Conservation (phyloP, 1,140 invertebrate species). For the Chionoecetes opilio region DNA sequence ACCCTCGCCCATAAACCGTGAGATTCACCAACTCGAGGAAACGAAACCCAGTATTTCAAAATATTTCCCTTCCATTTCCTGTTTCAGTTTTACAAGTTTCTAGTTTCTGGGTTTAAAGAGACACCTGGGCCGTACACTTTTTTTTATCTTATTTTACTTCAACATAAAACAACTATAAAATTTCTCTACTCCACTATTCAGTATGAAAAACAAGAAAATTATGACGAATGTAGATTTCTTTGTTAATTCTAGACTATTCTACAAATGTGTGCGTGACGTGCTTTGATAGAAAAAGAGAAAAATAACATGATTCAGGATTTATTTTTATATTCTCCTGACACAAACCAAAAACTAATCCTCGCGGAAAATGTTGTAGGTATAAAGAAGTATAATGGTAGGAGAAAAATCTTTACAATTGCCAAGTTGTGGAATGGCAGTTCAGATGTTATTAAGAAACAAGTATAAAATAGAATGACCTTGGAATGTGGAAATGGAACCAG, state of each 20-base stretch:
- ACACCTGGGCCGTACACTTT: no score
- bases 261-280: neutral
- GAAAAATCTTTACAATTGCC: neutral
- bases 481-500: neutral
- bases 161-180: no score
- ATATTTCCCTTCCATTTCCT: no score
- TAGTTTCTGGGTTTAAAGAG: no score
- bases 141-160: no score
- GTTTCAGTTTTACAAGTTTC: no score
- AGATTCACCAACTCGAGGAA: no score
- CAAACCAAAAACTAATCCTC: neutral
- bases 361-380: no score
- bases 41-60: no score
- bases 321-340: neutral
- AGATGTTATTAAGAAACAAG: neutral
- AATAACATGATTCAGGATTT: slow-evolving; percentile 19
- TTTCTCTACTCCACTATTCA: no score
- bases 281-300: slow-evolving; percentile 1
- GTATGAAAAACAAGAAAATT: no score
- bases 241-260: neutral
- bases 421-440: neutral
- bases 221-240: neutral
- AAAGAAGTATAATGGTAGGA: neutral
- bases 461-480: slow-evolving; percentile 12
- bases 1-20: no score